Base-by-base conservation (phyloP, 2,797 vertebrate genomes). In the Acanthopagrus latus region DNA sequence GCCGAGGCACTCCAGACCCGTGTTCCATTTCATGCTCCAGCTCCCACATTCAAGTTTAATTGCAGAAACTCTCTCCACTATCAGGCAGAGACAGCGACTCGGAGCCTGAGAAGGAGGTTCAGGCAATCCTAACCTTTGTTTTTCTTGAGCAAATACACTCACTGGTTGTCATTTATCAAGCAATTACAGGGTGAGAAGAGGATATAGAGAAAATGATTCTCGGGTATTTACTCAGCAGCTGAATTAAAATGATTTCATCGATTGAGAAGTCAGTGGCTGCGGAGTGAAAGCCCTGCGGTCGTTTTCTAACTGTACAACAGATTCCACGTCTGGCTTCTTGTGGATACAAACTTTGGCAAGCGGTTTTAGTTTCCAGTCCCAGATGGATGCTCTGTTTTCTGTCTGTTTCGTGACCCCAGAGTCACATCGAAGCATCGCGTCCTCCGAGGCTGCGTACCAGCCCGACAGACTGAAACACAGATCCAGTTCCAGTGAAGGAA, bases 21-120 rank as follows among this genome's bases (percentile, higher is more conserved):
- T 89, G 84, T 90, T 89, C 72, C 82, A 93, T 93, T 93, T 93
- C 86, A 93, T 59, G 86, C 90, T 90, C 88, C 60, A 74, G 71
- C 85, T 87, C 81, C 85, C 67, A n/a, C 90, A 85, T 93, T 91
- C 88, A 91, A 78, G 79, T 91, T 92, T 91, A 92, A 94, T 91
- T 87, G 82, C 88, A 74, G 71, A 64, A 82, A 76, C 47, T 25
- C 33, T 64, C 58, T 74, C 33, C 54, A 13, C 64, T 59, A 25
- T 71, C 71, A 70, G 71, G 64, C 79, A 81, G 73, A 81, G 64
- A 82, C 65, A 74, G 46, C 66, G 60, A 74, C 59, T 78, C 47
- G 66, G 64, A 83, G 76, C 52, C 20, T 20, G 66, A 43, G 63
- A 48, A 56, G 71, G 27, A n/a, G 69, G 71, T 51, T 47, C 33